Evolutionary conservation across 2,797 vertebrate genomes (phyloP).

Genomic region (Sebastes reedi): DNA sequence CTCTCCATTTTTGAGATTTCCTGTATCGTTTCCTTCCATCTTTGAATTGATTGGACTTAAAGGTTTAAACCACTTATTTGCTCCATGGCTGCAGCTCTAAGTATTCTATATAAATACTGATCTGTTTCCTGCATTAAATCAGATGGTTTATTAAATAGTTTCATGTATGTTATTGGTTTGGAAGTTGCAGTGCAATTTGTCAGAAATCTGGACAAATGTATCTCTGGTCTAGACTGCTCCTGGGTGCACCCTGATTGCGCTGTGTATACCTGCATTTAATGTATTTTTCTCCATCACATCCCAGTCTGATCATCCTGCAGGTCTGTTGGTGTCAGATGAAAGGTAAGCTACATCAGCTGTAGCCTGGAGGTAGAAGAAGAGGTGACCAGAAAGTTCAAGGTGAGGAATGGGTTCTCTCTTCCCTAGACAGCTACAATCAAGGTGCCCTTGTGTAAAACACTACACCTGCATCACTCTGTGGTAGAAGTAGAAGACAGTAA

Average conservation of each 20-base stretch:
- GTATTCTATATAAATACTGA: no score
- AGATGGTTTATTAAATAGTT: not conserved
- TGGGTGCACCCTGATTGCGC: no score
- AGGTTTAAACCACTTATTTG: no score
- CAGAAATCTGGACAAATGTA: not conserved
- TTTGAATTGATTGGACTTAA: no score
- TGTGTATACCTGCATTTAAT: not conserved
- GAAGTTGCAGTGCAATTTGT: not conserved
- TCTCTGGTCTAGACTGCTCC: not conserved
- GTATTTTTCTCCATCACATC: not conserved
- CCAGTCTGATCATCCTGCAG: not conserved
- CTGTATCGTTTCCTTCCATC: no score
- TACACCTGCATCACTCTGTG: not conserved
- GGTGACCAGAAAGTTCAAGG: slow-evolving; percentile 1
- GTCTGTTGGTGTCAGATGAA: slow-evolving; percentile 10
- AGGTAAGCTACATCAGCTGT: slow-evolving; percentile 7
- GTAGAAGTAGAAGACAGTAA: not conserved
- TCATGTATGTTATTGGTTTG: not conserved
- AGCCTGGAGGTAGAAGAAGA: not conserved
- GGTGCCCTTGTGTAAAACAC: slow-evolving; percentile 19
- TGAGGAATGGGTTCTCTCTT: not conserved
- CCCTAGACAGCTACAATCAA: not conserved
- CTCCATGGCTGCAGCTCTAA: no score
- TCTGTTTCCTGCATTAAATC: no score
- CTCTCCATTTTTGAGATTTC: no score